Conservation (phyloP, 2,797 vertebrate genomes). For the Lacerta agilis region DNA sequence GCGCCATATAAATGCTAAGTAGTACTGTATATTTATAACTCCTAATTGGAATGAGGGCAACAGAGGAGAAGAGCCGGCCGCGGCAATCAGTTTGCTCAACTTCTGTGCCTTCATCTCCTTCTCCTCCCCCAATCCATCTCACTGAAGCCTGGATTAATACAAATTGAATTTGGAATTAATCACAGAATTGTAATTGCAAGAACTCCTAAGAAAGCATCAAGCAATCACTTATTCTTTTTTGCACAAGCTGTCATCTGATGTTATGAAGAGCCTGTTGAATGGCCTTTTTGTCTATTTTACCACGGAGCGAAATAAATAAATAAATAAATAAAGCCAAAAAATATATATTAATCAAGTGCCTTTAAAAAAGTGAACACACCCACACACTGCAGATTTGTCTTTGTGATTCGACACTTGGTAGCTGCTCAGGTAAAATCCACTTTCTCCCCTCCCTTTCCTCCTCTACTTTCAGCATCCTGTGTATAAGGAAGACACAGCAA, state of each 20-base stretch:
- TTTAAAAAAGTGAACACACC: conserved; percentile 65
- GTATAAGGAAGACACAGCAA: conserved; percentile 59
- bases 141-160: conserved; percentile 9
- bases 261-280: conserved; percentile 57
- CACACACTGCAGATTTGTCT: conserved; percentile 62
- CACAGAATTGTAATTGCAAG: conserved; percentile 42
- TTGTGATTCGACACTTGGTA: conserved; percentile 70
- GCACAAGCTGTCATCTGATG: conserved; percentile 51
- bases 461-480: conserved; percentile 57
- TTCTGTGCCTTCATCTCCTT: background rate
- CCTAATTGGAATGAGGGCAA: background rate
- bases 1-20: background rate
- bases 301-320: conserved; percentile 60
- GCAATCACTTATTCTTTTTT: conserved; percentile 29
- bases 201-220: conserved; percentile 25
- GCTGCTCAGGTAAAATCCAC: conserved; percentile 58
- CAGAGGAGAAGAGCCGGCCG: background rate
- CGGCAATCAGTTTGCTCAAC: background rate
- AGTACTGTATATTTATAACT: background rate
- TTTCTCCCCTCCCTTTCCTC: conserved; percentile 47
- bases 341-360: conserved; percentile 53
- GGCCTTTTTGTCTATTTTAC: conserved; percentile 59
- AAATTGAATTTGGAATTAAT: conserved; percentile 37
- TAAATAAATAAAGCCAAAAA: conserved; percentile 55
- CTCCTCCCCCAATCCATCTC: background rate